Conservation (phyloP, 2,113 vertebrate species). For the Scomber colias region DNA sequence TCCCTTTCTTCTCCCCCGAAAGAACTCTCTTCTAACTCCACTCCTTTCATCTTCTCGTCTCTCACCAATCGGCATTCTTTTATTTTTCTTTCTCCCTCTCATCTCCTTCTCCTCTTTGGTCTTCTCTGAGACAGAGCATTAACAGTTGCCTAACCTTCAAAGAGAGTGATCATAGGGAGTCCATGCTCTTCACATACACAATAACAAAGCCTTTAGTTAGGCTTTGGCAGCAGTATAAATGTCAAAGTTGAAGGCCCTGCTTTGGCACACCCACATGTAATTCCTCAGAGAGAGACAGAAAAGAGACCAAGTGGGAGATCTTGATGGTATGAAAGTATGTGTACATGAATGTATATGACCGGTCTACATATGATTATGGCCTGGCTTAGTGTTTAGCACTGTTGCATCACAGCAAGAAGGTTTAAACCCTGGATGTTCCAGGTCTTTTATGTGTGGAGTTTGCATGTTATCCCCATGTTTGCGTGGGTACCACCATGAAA, state of each 20-base stretch:
- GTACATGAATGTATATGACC: too few species aligned
- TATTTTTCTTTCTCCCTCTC: constrained; percentile 56
- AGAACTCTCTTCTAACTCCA: constrained; percentile 32
- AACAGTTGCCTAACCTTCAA: constrained; percentile 72
- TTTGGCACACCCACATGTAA: constrained; percentile 42
- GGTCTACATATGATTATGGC: too few species aligned
- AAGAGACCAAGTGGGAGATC: constrained; percentile 2
- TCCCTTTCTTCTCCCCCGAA: constrained; percentile 33
- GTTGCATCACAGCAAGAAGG: too few species aligned
- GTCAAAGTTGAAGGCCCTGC: constrained; percentile 54
- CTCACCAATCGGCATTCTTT: constrained; percentile 51
- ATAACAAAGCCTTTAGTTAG: constrained; percentile 54
- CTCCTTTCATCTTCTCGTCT: constrained; percentile 69
- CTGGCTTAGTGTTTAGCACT: too few species aligned
- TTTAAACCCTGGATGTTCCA: too few species aligned
- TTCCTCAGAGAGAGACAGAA: constrained; percentile 23
- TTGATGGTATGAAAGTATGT: neutral
- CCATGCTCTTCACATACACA: constrained; percentile 45
- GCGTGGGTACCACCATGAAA: too few species aligned
- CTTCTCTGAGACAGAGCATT: constrained; percentile 52
- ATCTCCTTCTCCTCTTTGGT: constrained; percentile 55
- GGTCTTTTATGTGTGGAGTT: too few species aligned
- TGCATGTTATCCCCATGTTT: too few species aligned
- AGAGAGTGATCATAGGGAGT: constrained; percentile 56
- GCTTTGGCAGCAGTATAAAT: constrained; percentile 59